A percentile compares a stretch with the other conserved stretches of the same genome.
Evolutionary conservation across 2,888 invertebrate species (phyloP).

Genomic region (Boloria selene): DNA sequence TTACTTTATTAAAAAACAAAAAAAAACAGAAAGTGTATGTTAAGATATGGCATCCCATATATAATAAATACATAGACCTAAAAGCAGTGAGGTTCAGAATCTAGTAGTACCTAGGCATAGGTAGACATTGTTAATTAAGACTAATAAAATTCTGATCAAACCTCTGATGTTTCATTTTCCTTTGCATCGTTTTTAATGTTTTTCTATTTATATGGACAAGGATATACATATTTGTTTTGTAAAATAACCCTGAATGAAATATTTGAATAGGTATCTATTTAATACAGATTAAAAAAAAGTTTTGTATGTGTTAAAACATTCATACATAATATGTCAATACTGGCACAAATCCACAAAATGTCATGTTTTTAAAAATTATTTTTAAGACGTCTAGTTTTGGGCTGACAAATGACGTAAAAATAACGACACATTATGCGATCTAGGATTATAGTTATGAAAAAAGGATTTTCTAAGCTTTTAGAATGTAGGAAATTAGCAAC

Average conservation of each 20-base stretch:
- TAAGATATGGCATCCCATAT: no score
- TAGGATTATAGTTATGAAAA: conserved; percentile 38
- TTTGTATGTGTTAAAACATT: neutral
- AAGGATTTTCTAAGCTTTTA: conserved; percentile 30
- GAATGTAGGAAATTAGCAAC: conserved; percentile 39
- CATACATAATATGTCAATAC: conserved; percentile 1
- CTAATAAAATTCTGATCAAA: conserved; percentile 5
- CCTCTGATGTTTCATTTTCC: neutral
- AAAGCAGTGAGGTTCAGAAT: conserved; percentile 22
- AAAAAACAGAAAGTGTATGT: no score
- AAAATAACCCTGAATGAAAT: no score
- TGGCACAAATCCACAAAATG: conserved; percentile 22
- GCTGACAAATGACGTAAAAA: conserved; percentile 28
- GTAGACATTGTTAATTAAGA: conserved; percentile 8
- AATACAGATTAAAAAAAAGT: neutral
- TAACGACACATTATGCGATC: conserved; percentile 37
- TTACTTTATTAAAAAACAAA: no score
- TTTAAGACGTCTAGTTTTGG: conserved; percentile 30
- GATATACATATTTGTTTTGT: no score
- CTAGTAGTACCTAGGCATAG: conserved; percentile 21
- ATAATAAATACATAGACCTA: no score
- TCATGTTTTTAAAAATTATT: conserved; percentile 23
- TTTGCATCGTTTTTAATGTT: no score
- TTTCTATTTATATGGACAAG: no score
- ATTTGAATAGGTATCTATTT: neutral